These are phyloP conservation scores for Strigamia maritima DNA, from an alignment of 2,888 invertebrate genomes.

Conservation along the genomic window DNA sequence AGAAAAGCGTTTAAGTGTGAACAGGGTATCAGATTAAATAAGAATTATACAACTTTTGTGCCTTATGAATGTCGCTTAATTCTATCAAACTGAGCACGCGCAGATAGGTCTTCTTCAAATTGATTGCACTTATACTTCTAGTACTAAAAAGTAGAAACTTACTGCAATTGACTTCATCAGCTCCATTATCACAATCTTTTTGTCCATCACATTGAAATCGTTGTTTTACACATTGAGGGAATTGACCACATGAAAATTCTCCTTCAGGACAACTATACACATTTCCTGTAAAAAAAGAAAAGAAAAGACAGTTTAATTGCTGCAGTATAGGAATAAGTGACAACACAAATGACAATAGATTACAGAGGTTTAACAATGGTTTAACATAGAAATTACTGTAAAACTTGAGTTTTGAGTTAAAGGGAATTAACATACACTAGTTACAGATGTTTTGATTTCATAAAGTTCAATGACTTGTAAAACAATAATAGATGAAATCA, in stretches of 20 bases:
- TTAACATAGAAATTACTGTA: no score
- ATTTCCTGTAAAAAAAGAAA: neutral
- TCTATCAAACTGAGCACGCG: no score
- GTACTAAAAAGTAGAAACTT: no score
- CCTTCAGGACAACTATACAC: conserved; percentile 37
- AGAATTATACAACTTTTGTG: no score
- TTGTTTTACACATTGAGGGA: conserved; percentile 43
- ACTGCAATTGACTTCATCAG: conserved; percentile 44
- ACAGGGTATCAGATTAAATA: no score
- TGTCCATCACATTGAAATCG: conserved; percentile 43
- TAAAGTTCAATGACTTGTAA: neutral
- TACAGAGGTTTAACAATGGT: neutral
- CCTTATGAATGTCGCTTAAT: no score
- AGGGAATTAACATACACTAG: neutral
- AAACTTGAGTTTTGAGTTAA: no score
- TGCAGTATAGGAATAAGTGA: neutral
- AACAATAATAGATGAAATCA: neutral
- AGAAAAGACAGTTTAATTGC: neutral
- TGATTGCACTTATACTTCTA: no score
- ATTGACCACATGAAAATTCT: conserved; percentile 44
- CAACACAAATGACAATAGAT: neutral
- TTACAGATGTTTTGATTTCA: neutral
- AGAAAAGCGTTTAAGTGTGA: no score
- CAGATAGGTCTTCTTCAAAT: no score
- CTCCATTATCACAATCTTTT: conserved; percentile 43